These are phyloP conservation scores for Picus viridis DNA, from an alignment of 2,797 vertebrate genomes.

Conservation along the genomic window DNA sequence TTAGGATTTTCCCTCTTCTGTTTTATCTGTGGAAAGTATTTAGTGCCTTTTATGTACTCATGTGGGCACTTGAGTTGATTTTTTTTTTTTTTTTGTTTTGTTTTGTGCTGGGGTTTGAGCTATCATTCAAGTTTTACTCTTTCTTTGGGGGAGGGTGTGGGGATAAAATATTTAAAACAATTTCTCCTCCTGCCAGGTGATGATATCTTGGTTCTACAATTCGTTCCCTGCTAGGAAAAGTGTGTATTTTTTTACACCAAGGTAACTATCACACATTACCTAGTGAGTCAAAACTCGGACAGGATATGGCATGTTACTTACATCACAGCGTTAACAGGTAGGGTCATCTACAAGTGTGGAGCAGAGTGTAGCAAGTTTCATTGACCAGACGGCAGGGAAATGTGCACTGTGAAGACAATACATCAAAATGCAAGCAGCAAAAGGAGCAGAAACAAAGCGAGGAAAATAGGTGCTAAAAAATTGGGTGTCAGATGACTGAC, in stretches of 20 bases:
- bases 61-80: background rate
- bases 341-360: background rate
- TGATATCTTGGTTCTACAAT: background rate
- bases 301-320: background rate
- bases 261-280: background rate
- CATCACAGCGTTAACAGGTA: background rate
- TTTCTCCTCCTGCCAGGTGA: background rate
- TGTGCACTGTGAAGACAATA: background rate
- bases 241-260: background rate
- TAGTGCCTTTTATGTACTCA: background rate
- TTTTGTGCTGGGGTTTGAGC: background rate
- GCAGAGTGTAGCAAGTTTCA: accelerated
- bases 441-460: background rate
- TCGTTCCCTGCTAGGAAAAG: background rate
- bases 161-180: background rate
- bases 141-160: too few species aligned
- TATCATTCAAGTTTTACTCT: background rate
- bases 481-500: background rate
- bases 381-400: background rate
- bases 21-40: background rate
- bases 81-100: background rate
- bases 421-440: background rate
- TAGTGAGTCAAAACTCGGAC: background rate
- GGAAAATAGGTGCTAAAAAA: accelerated
- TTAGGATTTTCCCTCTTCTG: background rate